These are phyloP conservation scores for Cordylochernes scorpioides DNA, from an alignment of 2,888 invertebrate genomes.

Conservation along the genomic window DNA sequence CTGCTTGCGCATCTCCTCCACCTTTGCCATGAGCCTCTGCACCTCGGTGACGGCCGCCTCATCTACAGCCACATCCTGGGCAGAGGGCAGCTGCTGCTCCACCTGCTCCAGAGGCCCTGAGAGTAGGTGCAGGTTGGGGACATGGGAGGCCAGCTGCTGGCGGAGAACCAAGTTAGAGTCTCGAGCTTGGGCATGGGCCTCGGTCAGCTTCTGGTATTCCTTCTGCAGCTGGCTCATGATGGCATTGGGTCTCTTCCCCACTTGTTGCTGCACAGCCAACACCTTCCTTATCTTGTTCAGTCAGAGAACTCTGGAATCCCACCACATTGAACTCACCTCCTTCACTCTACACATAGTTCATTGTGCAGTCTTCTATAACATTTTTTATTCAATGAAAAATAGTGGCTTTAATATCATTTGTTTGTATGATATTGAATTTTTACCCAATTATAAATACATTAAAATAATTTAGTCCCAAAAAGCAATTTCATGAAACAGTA, in stretches of 20 bases:
- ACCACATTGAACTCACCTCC: too few relatives aligned
- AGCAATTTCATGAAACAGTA: too few relatives aligned
- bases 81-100: constrained; percentile 31
- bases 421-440: too few relatives aligned
- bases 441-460: too few relatives aligned
- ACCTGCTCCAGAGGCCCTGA: constrained; percentile 46
- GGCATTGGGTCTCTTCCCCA: constrained; percentile 50
- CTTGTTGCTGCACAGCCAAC: constrained; percentile 45
- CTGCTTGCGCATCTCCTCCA: constrained; percentile 75
- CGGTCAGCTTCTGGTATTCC: constrained; percentile 56
- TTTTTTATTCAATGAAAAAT: too few relatives aligned
- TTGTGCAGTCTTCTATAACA: too few relatives aligned
- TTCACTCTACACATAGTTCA: too few relatives aligned
- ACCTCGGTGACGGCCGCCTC: constrained; percentile 36
- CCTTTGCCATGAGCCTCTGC: constrained; percentile 51
- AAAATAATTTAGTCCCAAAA: too few relatives aligned
- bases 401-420: too few relatives aligned
- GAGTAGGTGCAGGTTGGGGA: constrained; percentile 55
- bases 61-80: too few relatives aligned
- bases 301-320: too few relatives aligned
- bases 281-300: too few relatives aligned
- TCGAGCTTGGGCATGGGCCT: constrained; percentile 57
- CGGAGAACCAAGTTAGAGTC: constrained; percentile 76
- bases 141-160: constrained; percentile 66
- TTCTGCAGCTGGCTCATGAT: constrained; percentile 58